phyloP scores from a whole-genome alignment of 2,888 invertebrate species.

The Eremobia ochroleuca region DNA sequence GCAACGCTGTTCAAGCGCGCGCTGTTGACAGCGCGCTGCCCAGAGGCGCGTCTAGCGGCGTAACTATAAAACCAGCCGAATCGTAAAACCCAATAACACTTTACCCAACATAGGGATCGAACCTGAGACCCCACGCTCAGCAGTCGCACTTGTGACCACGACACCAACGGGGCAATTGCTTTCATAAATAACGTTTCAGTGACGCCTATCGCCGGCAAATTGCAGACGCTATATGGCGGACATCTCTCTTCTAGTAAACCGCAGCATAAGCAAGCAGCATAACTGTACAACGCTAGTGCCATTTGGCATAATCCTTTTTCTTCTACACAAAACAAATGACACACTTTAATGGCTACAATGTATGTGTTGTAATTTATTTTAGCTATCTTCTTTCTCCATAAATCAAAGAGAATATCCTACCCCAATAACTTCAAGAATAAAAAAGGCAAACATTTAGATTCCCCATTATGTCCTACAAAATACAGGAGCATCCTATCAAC shows the following conservation, averaged over 20 bases:
- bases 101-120: no score
- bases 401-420: constrained; percentile 19
- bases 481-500: constrained; percentile 1
- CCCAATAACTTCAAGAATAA: constrained; percentile 40
- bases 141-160: not conserved
- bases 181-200: no score
- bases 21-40: no score
- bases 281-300: not conserved
- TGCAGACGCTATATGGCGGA: not conserved
- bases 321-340: not conserved
- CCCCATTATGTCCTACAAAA: constrained; percentile 27
- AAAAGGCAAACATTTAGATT: constrained; percentile 17
- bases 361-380: not conserved
- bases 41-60: no score
- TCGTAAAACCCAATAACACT: not conserved
- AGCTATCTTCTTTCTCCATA: not conserved
- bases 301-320: not conserved
- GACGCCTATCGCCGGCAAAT: no score
- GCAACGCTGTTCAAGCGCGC: no score
- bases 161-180: not conserved
- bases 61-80: no score
- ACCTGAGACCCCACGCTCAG: not conserved
- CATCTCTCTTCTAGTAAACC: no score
- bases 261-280: not conserved
- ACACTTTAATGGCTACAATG: not conserved